phyloP scores from a whole-genome alignment of 2,113 vertebrate genomes.

The Channa argus region DNA sequence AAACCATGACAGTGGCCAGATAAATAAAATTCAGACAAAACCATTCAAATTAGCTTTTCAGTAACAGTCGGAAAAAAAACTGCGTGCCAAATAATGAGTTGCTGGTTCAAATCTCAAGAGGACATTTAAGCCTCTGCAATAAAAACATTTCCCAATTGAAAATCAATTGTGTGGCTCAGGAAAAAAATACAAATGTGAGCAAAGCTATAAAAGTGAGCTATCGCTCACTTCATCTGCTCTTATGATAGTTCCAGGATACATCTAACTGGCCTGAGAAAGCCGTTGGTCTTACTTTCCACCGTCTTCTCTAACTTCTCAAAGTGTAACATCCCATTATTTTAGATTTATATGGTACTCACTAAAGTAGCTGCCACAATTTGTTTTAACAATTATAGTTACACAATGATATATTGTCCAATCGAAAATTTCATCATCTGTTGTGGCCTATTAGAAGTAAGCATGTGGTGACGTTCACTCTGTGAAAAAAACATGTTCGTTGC shows the following conservation, averaged over 20 bases:
- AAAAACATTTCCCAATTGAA: conserved; percentile 53
- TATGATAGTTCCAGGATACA: conserved; percentile 25
- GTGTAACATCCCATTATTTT: neutral
- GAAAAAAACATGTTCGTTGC: too few species aligned
- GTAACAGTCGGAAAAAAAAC: neutral
- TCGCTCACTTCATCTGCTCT: conserved; percentile 14
- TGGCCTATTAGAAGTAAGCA: too few species aligned
- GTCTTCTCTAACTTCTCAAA: neutral
- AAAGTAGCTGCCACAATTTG: neutral
- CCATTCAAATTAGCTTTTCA: neutral
- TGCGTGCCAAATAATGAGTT: conserved; percentile 45
- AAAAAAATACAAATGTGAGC: conserved; percentile 57
- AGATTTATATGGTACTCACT: neutral
- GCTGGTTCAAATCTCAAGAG: conserved; percentile 42
- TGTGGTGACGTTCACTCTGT: too few species aligned
- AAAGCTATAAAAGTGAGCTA: conserved; percentile 56
- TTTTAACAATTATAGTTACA: neutral
- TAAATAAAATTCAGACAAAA: conserved; percentile 19
- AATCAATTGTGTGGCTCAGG: conserved; percentile 54
- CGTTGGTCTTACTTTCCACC: conserved; percentile 17
- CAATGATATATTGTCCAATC: too few species aligned
- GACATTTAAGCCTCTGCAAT: conserved; percentile 45
- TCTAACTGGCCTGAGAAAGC: conserved; percentile 32
- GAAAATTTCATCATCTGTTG: too few species aligned
- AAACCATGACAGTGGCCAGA: conserved; percentile 7